These are phyloP conservation scores for Hydropsyche tenuis DNA, from an alignment of 1,140 invertebrate species.

Conservation along the genomic window DNA sequence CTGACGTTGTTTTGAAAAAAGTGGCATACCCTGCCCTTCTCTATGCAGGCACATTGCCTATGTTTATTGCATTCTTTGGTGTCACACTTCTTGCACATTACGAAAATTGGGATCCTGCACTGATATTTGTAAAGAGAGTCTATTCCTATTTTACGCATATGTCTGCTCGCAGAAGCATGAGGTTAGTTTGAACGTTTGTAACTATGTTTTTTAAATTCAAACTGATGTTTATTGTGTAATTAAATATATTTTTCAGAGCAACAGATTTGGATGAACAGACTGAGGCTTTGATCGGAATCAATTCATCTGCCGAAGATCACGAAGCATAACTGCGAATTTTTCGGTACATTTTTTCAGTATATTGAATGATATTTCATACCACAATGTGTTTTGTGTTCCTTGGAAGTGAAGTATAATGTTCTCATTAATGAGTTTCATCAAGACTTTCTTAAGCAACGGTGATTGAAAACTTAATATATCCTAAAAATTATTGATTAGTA, in stretches of 20 bases:
- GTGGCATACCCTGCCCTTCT: slow-evolving; percentile 77
- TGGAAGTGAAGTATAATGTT: neutral
- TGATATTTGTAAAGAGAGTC: slow-evolving; percentile 68
- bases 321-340: slow-evolving; percentile 58
- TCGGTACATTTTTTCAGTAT: neutral
- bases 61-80: slow-evolving; percentile 79
- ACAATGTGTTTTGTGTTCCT: neutral
- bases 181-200: slow-evolving; percentile 55
- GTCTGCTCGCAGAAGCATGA: slow-evolving; percentile 53
- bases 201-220: slow-evolving; percentile 36
- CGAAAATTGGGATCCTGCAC: slow-evolving; percentile 85
- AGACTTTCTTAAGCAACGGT: neutral
- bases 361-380: neutral
- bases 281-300: slow-evolving; percentile 74
- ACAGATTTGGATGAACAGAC: slow-evolving; percentile 75
- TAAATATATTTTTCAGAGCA: slow-evolving; percentile 64
- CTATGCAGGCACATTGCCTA: slow-evolving; percentile 80
- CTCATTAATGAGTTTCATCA: neutral
- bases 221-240: slow-evolving; percentile 15
- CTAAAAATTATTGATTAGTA: neutral
- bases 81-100: slow-evolving; percentile 79
- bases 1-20: slow-evolving; percentile 79
- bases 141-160: slow-evolving; percentile 52
- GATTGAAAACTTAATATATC: neutral
- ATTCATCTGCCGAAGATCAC: slow-evolving; percentile 61